Percentiles rank a stretch among this genome's conserved stretches.
phyloP scores from a whole-genome alignment of 2,797 vertebrate genomes.

The Pseudochirops corinnae region DNA sequence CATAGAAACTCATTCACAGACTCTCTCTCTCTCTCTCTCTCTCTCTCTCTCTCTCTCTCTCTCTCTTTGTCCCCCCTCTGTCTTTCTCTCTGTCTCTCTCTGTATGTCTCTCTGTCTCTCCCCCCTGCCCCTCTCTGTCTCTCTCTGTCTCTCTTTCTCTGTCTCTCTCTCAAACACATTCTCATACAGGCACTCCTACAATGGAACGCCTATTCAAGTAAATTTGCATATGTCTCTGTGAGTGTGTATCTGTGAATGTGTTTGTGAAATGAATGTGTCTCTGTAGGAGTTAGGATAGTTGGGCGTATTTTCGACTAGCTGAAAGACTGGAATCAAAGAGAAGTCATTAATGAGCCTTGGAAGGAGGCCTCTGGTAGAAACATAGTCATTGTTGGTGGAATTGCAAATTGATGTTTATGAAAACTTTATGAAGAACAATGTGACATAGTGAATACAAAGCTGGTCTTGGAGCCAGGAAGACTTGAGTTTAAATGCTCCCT shows the following conservation, averaged over 20 bases:
- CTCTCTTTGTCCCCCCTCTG: too few species aligned
- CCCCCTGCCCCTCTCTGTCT: too few species aligned
- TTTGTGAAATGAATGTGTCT: not conserved
- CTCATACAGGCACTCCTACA: not conserved
- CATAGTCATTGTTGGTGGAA: not conserved
- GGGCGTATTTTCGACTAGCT: not conserved
- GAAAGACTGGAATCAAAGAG: not conserved
- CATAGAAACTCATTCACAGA: not conserved
- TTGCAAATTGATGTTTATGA: not conserved
- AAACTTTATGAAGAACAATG: not conserved
- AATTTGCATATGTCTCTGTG: not conserved
- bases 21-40: too few species aligned
- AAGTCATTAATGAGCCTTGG: not conserved
- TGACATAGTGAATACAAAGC: not conserved
- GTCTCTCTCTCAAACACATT: not conserved
- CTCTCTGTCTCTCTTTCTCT: too few species aligned
- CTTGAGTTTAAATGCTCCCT: not conserved
- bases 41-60: too few species aligned
- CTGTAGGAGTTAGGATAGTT: not conserved
- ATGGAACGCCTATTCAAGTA: not conserved
- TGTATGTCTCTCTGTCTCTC: too few species aligned
- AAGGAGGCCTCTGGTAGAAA: not conserved
- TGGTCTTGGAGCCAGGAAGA: not conserved
- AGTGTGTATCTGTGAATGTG: not conserved
- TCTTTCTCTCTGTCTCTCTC: too few species aligned